Evolutionary conservation across 2,888 invertebrate genomes (phyloP), one percentile per base, ranked within the genome.

Genomic region (Cryptus armator): DNA sequence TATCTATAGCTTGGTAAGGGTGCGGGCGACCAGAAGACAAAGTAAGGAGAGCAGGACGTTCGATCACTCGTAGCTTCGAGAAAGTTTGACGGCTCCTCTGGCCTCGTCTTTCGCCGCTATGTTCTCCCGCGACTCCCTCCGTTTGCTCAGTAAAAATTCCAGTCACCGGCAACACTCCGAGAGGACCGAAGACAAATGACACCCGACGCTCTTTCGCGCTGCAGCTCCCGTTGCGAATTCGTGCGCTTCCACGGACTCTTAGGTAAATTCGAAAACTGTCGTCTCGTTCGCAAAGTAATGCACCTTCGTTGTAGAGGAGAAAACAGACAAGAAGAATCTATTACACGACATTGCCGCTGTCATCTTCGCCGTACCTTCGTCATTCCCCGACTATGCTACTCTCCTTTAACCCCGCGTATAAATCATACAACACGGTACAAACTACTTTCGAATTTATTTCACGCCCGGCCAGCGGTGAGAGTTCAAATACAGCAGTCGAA

Each of bases 261-360:
- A 85, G 85, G 85, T 85, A 85, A 85, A 85, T 85, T 85, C 83
- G 80, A 85, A 85, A 83, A 85, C 83, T 85, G 83, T 83, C 83
- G 80, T 83, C 79, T 83, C 64, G 76, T 70, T 32, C 83, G 76
- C 83, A 79, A 83, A 83, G 83, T 85, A 80, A 83, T 83, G 83
- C 80, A 72, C 83, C 71, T 85, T 71, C 68, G 46, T 32, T 43
- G 70, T 10, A 16, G 43, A 14, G 32, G 70, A n/a, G 78, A 78
- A 80, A 76, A 81, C 81, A 66, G 76, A 71, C 83, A 75, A 68
- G 83, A 77, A 80, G 76, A 85, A 85, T 85, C 83, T 85, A 85
- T 85, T 85, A 83, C 71, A 71, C 43, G 71, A 83, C 83, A 80
- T 68, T 51, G 76, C 83, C 43, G 67, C 53, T 68, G 80, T 62